Evolutionary conservation across 2,797 vertebrate genomes (phyloP).

Genomic region (Gymnoscopelus braueri): DNA sequence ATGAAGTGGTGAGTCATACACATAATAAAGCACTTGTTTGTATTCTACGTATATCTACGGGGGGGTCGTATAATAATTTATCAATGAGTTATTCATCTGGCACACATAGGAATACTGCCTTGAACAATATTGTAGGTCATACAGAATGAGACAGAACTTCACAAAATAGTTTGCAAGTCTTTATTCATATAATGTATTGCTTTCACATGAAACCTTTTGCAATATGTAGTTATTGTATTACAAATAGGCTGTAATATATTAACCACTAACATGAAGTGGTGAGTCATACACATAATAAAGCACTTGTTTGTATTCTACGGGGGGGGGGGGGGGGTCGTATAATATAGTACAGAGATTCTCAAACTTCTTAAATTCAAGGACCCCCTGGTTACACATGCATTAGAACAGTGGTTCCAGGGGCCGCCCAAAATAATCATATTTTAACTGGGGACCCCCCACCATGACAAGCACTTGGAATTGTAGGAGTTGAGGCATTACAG

Average conservation of each 20-base stretch:
- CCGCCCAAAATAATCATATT: no score
- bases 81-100: constrained; percentile 61
- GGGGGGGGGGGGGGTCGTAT: no score
- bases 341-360: no score
- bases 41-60: background rate
- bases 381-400: no score
- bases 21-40: constrained; percentile 5
- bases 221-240: constrained; percentile 4
- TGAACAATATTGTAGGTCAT: constrained; percentile 9
- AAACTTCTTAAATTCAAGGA: no score
- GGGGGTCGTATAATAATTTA: constrained; percentile 46
- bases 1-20: background rate
- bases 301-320: background rate
- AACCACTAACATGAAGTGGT: background rate
- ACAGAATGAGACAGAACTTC: constrained; percentile 19
- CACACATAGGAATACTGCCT: constrained; percentile 26
- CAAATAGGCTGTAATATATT: background rate
- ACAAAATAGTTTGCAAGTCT: background rate
- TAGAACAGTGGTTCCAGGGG: no score
- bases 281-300: constrained; percentile 4
- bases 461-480: no score
- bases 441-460: no score
- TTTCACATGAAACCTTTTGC: constrained; percentile 5
- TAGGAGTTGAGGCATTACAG: no score
- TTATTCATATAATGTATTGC: constrained; percentile 26